A percentile compares a stretch with the other conserved stretches of the same genome.
These are phyloP conservation scores for Ctenosaura bakeri DNA, from an alignment of 2,797 vertebrate genomes.

Conservation along the genomic window DNA sequence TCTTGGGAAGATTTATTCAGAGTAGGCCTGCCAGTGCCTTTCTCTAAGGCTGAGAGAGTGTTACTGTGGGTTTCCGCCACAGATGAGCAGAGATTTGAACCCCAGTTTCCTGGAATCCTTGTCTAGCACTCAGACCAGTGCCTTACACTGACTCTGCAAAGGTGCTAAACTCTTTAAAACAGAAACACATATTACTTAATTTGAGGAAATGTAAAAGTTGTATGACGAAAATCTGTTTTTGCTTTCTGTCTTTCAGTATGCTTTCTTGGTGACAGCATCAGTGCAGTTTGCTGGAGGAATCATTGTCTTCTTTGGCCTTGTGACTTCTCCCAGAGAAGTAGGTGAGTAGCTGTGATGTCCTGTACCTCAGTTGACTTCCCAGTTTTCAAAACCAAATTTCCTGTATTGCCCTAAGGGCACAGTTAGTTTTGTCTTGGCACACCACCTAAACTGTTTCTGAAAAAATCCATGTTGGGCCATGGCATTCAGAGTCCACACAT, in stretches of 20 bases:
- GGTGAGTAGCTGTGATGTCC: slow-evolving; percentile 83
- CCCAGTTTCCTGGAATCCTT: no score
- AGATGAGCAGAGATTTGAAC: no score
- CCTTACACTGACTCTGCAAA: background rate
- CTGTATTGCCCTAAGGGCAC: background rate
- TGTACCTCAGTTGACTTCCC: slow-evolving; percentile 35
- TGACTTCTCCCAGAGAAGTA: slow-evolving; percentile 94
- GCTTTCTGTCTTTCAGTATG: slow-evolving; percentile 84
- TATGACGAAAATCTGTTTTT: background rate
- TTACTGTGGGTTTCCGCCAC: no score
- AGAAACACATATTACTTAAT: background rate
- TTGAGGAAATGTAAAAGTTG: background rate
- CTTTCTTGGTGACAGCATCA: slow-evolving; percentile 94
- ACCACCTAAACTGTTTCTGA: background rate
- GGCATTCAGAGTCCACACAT: background rate
- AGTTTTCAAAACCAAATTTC: slow-evolving; percentile 22
- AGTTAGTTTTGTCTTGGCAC: background rate
- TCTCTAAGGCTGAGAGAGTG: no score
- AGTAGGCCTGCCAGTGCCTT: no score
- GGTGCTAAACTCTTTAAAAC: background rate
- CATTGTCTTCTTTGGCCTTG: slow-evolving; percentile 93
- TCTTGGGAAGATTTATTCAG: no score
- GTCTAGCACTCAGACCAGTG: no score
- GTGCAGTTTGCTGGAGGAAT: slow-evolving; percentile 96
- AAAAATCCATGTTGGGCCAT: background rate